Conservation (phyloP, 37 sponge, comb jelly and placozoan species). For the Spongia lamella region DNA sequence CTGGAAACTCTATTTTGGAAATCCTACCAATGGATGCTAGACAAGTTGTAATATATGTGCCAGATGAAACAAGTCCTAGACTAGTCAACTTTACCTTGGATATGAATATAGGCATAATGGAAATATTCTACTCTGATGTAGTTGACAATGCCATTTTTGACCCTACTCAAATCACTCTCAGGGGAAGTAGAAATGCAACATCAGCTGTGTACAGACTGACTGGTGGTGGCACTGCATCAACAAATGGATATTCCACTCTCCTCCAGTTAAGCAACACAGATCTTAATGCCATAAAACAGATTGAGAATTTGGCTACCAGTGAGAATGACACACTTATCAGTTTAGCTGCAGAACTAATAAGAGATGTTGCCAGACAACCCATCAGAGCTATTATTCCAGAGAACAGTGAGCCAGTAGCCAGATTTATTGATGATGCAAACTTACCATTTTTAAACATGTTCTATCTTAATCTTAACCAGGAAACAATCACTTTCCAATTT, state of each 20-base stretch:
- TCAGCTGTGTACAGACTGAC: constrained; percentile 63
- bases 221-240: constrained; percentile 54
- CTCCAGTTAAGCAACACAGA: constrained; percentile 52
- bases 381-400: constrained; percentile 58
- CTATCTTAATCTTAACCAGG: constrained; percentile 62
- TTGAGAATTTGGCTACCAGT: constrained; percentile 65
- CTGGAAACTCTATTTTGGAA: constrained; percentile 43
- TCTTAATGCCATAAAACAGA: constrained; percentile 75
- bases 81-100: constrained; percentile 65
- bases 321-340: constrained; percentile 67
- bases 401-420: constrained; percentile 44
- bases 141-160: constrained; percentile 64
- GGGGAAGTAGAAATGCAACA: constrained; percentile 37
- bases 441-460: constrained; percentile 59
- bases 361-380: constrained; percentile 66
- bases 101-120: constrained; percentile 64
- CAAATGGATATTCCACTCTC: constrained; percentile 74
- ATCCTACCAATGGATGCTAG: constrained; percentile 15
- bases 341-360: constrained; percentile 64
- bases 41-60: constrained; percentile 31
- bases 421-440: constrained; percentile 62
- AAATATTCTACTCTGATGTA: constrained; percentile 75
- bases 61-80: constrained; percentile 59
- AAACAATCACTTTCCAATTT: constrained; percentile 67
- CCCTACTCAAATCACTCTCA: constrained; percentile 62